phyloP scores from a whole-genome alignment of 2,888 invertebrate species.

The Acleris emargana region DNA sequence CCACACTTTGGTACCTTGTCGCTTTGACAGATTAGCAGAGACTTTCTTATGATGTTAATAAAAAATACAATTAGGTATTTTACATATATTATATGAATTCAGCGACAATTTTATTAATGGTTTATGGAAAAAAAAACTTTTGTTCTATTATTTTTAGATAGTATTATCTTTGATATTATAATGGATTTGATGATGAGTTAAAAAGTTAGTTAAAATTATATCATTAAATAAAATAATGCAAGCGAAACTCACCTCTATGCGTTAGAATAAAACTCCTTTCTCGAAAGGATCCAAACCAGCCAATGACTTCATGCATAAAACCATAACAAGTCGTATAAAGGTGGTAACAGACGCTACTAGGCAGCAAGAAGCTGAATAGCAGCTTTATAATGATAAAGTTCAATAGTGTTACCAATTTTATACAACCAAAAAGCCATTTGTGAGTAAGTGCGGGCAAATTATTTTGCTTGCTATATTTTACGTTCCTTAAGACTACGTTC shows the following conservation, averaged over 20 bases:
- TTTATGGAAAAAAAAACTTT: too few species aligned
- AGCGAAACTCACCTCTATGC: conserved; percentile 49
- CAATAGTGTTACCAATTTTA: conserved; percentile 15
- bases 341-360: conserved; percentile 11
- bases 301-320: conserved; percentile 39
- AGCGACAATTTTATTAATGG: too few species aligned
- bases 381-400: not conserved
- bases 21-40: too few species aligned
- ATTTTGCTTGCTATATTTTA: conserved; percentile 10
- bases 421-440: conserved; percentile 3
- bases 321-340: conserved; percentile 15
- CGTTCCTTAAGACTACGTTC: too few species aligned
- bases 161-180: too few species aligned
- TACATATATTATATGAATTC: too few species aligned
- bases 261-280: conserved; percentile 51
- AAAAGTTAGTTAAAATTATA: too few species aligned
- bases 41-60: too few species aligned
- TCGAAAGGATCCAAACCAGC: conserved; percentile 58
- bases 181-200: too few species aligned
- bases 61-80: too few species aligned
- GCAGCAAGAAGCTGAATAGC: not conserved
- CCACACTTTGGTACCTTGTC: too few species aligned
- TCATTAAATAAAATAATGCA: conserved; percentile 32
- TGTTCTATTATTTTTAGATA: too few species aligned
- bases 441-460: conserved; percentile 1